Evolutionary conservation across 2,113 vertebrate species (phyloP).

Genomic region (Halichoerus grypus): DNA sequence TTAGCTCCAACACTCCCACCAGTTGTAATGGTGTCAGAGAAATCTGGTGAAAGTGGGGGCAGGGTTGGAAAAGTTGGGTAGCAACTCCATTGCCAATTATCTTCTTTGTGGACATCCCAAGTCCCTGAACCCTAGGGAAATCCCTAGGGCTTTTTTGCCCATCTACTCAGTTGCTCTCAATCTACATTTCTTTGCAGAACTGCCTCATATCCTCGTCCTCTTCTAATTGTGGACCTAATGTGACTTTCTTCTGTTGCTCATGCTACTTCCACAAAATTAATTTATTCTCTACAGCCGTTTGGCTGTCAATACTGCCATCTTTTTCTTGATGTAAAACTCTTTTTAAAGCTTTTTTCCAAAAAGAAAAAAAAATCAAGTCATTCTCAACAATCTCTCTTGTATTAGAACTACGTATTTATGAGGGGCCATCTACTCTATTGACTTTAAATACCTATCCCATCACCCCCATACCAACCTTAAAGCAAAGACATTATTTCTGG

Average conservation of each 20-base stretch:
- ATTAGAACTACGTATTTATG: not conserved
- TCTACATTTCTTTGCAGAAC: conserved; percentile 46
- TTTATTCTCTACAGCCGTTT: not conserved
- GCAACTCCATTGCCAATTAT: conserved; percentile 18
- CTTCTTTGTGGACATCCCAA: conserved; percentile 32
- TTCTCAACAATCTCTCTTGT: not conserved
- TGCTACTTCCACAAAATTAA: conserved; percentile 44
- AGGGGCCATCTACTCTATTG: not conserved
- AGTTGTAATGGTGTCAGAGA: not conserved
- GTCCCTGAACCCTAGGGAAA: conserved; percentile 7
- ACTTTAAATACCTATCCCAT: not conserved
- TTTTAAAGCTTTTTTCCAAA: conserved; percentile 28
- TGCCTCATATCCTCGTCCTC: not conserved
- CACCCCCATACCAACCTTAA: not conserved
- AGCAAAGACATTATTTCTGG: not conserved
- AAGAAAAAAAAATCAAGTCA: not conserved
- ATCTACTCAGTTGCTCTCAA: conserved; percentile 26
- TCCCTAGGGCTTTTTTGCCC: not conserved
- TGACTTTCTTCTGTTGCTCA: conserved; percentile 49
- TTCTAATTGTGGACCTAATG: not conserved
- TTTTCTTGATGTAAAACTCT: conserved; percentile 12
- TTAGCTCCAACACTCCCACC: conserved; percentile 10
- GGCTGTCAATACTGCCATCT: not conserved
- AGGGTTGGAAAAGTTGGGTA: not conserved
- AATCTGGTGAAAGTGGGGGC: conserved; percentile 1